A percentile compares a stretch with the other conserved stretches of the same genome.
These are phyloP conservation scores for Bursaphelenchus okinawaensis DNA, from an alignment of 2,888 invertebrate species.

Conservation along the genomic window DNA sequence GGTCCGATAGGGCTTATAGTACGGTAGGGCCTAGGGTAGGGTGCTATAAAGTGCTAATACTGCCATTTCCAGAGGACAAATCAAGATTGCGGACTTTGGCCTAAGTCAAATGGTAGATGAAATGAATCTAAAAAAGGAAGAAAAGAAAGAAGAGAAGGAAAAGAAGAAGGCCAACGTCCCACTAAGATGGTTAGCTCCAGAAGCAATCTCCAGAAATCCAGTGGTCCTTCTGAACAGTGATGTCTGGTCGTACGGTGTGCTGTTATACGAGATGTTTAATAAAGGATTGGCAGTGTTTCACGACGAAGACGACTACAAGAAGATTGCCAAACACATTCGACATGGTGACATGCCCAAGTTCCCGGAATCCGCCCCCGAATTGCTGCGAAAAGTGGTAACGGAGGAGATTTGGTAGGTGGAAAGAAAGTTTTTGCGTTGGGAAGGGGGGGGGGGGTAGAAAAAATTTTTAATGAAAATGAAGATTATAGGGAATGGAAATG, in stretches of 20 bases:
- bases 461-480: no score
- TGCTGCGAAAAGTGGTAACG: conserved; percentile 8
- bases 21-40: no score
- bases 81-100: conserved; percentile 58
- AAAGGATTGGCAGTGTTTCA: conserved; percentile 22
- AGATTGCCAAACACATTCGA: conserved; percentile 29
- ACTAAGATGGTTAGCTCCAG: conserved; percentile 42
- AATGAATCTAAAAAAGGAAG: conserved; percentile 8
- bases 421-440: not conserved
- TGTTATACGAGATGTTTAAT: conserved; percentile 37
- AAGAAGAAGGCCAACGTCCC: not conserved
- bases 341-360: conserved; percentile 33
- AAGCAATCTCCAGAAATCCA: conserved; percentile 33
- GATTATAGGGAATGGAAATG: no score
- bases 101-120: conserved; percentile 33
- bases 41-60: no score
- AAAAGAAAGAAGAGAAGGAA: conserved; percentile 12
- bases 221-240: conserved; percentile 34
- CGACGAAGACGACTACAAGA: conserved; percentile 18
- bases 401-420: conserved; percentile 8
- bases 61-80: conserved; percentile 23
- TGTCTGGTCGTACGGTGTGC: conserved; percentile 42
- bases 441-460: no score
- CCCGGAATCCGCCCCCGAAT: conserved; percentile 22
- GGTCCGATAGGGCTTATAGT: no score